Base-by-base conservation (phyloP, 2,113 vertebrate species). In the Triplophysa tibetana region DNA sequence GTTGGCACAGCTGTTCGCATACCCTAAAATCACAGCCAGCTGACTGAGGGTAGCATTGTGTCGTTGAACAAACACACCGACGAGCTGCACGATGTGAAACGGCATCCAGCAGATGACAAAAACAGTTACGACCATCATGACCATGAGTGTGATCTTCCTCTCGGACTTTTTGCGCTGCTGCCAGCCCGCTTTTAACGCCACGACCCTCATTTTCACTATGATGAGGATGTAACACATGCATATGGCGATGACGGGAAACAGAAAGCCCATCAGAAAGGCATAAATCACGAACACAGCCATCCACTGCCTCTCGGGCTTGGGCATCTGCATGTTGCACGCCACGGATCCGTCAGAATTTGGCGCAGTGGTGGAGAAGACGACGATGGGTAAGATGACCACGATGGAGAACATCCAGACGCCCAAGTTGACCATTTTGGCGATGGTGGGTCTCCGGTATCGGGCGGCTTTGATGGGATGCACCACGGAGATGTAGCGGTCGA, bases 101-200 rank as follows among this genome's bases (percentile, higher is more conserved):
- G 95, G 95, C 95, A 96, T 96, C 95, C 95, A 96, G 85, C 95
- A 96, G 86, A 96, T 94, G 80, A 96, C 94, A 76, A 96, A 96
- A 81, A 96, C 95, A 80, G 93, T 93, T 65, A 96, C 95, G 81
- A 96, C 95, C 93, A 96, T 96, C 93, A 96, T 93, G 72, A 96
- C 95, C 95, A 96, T 96, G 52, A 96, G 90, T 0, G 95, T 96
- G 86, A 96, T 95, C 88, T 96, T 96, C 70, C 95, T 91, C 88
- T 96, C 95, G 0, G 95, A 96, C 86, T 93, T 93, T 80, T 94
- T 95, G 84, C 95, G 94, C 87, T 96, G 95, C 84, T 96, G 95
- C 95, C 95, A 96, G 83, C 95, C 95, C 19, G 95, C 95, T 85
- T 96, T 96, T 75, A 96, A 91, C 29, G 95, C 95, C 78, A 96